phyloP scores from a whole-genome alignment of 2,797 vertebrate species.

The Chlorospingus flavigularis region DNA sequence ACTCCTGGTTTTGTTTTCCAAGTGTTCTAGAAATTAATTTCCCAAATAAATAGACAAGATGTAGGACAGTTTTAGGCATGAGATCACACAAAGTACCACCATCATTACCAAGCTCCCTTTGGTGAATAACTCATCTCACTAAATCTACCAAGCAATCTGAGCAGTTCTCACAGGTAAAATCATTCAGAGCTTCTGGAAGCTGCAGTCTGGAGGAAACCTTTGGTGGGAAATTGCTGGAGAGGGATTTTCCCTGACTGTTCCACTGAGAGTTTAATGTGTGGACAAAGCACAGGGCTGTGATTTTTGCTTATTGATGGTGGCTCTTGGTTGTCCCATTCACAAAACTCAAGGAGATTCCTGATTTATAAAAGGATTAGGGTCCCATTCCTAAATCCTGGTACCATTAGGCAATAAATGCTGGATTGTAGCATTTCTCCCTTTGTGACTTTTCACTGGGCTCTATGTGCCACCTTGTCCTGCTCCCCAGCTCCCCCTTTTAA shows the following conservation, averaged over 20 bases:
- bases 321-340: accelerated
- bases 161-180: neutral
- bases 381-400: neutral
- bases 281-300: accelerated
- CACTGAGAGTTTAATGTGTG: accelerated
- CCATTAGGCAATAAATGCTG: neutral
- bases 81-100: neutral
- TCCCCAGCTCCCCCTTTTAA: neutral
- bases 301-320: neutral
- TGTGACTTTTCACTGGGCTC: accelerated
- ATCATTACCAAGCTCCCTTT: neutral
- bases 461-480: neutral
- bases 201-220: neutral
- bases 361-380: neutral
- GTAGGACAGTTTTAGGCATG: neutral
- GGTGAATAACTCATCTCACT: neutral
- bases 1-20: neutral
- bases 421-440: neutral
- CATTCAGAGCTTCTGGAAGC: neutral
- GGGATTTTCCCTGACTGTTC: neutral
- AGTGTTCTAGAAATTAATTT: neutral
- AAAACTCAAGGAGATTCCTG: neutral
- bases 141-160: neutral
- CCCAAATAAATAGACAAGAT: neutral
- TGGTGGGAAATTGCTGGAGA: neutral